These are phyloP conservation scores for Trachelus troglodyta DNA, from an alignment of 2,888 invertebrate genomes.

Conservation along the genomic window DNA sequence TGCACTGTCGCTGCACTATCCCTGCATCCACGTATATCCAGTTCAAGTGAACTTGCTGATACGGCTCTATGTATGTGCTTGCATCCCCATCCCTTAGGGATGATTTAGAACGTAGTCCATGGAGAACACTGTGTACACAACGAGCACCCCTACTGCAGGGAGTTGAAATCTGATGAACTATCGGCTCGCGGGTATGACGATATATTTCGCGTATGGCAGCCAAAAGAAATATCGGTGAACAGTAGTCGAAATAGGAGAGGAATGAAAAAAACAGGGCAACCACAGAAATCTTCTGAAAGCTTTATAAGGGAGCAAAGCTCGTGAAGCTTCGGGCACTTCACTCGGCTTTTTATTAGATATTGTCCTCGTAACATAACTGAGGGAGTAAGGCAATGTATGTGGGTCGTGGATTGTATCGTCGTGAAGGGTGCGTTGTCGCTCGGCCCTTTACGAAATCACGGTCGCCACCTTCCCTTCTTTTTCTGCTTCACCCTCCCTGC, in stretches of 20 bases:
- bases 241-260: not conserved
- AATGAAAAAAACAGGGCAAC: not conserved
- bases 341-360: constrained; percentile 54
- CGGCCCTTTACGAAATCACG: constrained; percentile 11
- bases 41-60: not conserved
- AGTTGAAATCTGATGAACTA: not conserved
- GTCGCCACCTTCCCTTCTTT: not conserved
- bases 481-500: not conserved
- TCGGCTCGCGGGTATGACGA: not conserved
- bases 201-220: no score
- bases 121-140: not conserved
- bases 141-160: not conserved
- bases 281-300: constrained; percentile 27
- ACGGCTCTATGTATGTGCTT: not conserved
- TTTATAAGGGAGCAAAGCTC: constrained; percentile 30
- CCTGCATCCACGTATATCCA: not conserved
- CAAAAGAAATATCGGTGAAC: not conserved
- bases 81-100: not conserved
- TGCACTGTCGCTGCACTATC: constrained; percentile 27
- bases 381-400: constrained; percentile 30
- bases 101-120: not conserved
- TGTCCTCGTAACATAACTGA: constrained; percentile 47
- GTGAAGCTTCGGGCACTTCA: constrained; percentile 34
- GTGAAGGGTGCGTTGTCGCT: not conserved
- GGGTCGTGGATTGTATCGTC: constrained; percentile 23